Conservation (phyloP, 2,888 invertebrate species). For the Drosophila falleni region DNA sequence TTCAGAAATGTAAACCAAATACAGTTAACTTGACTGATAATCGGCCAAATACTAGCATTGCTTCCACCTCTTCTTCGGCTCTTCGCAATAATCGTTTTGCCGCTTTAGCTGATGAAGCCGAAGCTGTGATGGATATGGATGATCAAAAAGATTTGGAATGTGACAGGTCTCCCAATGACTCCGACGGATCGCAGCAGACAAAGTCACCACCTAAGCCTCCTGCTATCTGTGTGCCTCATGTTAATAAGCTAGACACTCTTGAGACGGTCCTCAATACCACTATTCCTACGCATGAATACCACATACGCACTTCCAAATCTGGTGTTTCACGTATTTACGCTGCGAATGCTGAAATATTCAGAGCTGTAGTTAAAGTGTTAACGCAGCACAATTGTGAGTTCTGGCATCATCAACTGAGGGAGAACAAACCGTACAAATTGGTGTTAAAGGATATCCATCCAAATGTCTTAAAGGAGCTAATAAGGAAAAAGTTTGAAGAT, state of each 20-base stretch:
- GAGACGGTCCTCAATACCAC: background rate
- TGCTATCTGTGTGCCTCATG: constrained; percentile 4
- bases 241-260: background rate
- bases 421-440: constrained; percentile 1
- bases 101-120: constrained; percentile 7
- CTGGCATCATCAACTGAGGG: constrained; percentile 15
- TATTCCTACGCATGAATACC: background rate
- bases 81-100: constrained; percentile 10
- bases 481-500: constrained; percentile 8
- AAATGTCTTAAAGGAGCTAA: constrained; percentile 12
- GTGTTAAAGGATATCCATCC: constrained; percentile 8
- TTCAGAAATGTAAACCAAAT: constrained; percentile 1
- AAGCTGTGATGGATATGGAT: constrained; percentile 19
- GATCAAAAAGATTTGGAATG: constrained; percentile 1
- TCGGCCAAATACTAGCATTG: background rate
- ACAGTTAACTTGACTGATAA: background rate
- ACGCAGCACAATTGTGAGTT: constrained; percentile 11
- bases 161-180: background rate
- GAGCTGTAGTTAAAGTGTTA: constrained; percentile 6
- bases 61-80: background rate
- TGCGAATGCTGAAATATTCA: background rate
- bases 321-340: constrained; percentile 12
- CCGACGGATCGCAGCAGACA: background rate
- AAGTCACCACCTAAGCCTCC: constrained; percentile 3
- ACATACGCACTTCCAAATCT: constrained; percentile 6